Base-by-base conservation (phyloP, 1,140 invertebrate genomes). In the Ceratosolen solmsi region DNA sequence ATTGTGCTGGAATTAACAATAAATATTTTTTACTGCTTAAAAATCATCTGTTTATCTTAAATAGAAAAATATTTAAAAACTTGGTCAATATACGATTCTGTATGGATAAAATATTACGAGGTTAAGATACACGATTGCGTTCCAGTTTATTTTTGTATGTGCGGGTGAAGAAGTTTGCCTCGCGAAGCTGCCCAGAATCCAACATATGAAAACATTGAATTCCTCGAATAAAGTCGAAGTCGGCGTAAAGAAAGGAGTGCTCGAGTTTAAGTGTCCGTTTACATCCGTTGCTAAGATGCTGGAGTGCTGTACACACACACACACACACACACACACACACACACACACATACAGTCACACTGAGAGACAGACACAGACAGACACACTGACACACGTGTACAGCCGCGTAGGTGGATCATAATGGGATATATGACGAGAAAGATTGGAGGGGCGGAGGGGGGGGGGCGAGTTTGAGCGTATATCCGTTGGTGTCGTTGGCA, bases 191-290 rank as follows among this genome's bases (percentile, higher is more conserved):
- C 5, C 30, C 13, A 68, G 38, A 33, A 30, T 60, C 20, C 22
- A 11, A 30, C 13, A 25, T 1, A 60, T 30, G 27, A 60, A 60
- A 60, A 30, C 58, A 60, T 3, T 15, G 11, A 58, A 60, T 60
- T 30, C 27, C 27, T 7, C 1, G 41, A 73, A 33, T 11, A 36
- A 36, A 54, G 8, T 30, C 9, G 27, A 73, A 56, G 30, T 15
- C 25, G 15, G 25, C 7, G 41, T 72, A 49, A 49, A 80, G 36
- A 60, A 72, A 49, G 49, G 78, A 36, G 36, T 58, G 68, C 49
- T 81, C 70, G 73, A n/a, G 60, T 46, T 81, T 75, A 75, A 81
- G 79, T 70, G 79, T 72, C 54, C 54, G 71, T 60, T 15, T 4
- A 2, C 22, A 46, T 9, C 49, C 49, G 54, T 56, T 46, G 71